Conservation (phyloP, 2,113 vertebrate genomes). For the Indicator indicator region DNA sequence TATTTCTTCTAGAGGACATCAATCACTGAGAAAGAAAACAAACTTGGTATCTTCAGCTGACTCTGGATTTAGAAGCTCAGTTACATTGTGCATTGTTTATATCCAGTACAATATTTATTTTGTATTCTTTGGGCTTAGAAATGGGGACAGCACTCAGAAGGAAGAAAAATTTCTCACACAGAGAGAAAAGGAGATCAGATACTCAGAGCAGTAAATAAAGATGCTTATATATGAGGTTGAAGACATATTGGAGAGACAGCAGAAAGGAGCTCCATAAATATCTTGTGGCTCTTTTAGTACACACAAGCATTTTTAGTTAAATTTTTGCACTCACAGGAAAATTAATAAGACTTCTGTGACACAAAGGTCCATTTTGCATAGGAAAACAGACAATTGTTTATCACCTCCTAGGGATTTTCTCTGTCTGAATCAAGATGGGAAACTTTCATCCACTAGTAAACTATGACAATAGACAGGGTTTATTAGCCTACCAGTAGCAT, state of each 20-base stretch:
- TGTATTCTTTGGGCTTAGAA: not conserved
- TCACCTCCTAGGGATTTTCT: not conserved
- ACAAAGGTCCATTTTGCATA: not conserved
- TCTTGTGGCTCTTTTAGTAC: not conserved
- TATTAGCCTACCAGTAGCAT: not conserved
- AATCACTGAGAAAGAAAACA: conserved; percentile 41
- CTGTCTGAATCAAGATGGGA: not conserved
- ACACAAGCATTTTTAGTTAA: not conserved
- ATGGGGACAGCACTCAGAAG: not conserved
- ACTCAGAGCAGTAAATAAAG: not conserved
- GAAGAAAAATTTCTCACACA: not conserved
- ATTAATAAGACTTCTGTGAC: not conserved
- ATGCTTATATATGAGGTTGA: not conserved
- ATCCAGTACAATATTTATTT: conserved; percentile 15
- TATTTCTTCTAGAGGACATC: conserved; percentile 51
- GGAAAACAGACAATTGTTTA: not conserved
- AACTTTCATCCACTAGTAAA: not conserved
- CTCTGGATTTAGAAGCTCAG: conserved; percentile 27
- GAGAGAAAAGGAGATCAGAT: not conserved
- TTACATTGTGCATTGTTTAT: not conserved
- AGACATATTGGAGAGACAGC: not conserved
- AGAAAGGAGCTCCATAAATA: not conserved
- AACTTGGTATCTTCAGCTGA: not conserved
- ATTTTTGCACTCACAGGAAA: not conserved
- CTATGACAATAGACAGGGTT: not conserved